A percentile compares a stretch with the other conserved stretches of the same genome.
Evolutionary conservation across 1,140 invertebrate genomes (phyloP).

Genomic region (Elymnias hypermnestra): DNA sequence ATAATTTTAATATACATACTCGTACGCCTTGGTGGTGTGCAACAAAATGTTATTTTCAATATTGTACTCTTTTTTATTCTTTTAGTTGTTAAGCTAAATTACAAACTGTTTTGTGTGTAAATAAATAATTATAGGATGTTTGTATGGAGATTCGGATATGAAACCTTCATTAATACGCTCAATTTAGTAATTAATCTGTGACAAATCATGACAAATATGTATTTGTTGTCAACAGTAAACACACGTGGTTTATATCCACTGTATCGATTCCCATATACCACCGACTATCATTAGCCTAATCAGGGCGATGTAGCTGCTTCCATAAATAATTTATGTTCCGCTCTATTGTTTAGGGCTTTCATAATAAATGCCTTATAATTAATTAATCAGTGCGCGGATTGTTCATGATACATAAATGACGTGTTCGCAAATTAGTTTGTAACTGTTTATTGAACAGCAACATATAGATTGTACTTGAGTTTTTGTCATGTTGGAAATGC

Average conservation of each 20-base stretch:
- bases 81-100: too few species aligned
- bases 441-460: neutral
- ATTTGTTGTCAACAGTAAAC: slow-evolving; percentile 5
- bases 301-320: slow-evolving; percentile 13
- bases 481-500: too few species aligned
- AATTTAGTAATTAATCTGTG: too few species aligned
- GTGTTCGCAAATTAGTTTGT: neutral
- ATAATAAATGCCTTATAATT: slow-evolving; percentile 9
- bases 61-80: too few species aligned
- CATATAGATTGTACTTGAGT: too few species aligned
- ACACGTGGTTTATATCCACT: slow-evolving; percentile 1
- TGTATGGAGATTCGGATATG: too few species aligned
- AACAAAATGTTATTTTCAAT: too few species aligned
- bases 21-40: too few species aligned
- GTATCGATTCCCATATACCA: slow-evolving; percentile 14
- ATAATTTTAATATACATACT: too few species aligned
- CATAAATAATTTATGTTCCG: slow-evolving; percentile 22
- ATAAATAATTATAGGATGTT: too few species aligned
- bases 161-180: too few species aligned
- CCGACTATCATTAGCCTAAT: slow-evolving; percentile 20
- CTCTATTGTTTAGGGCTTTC: slow-evolving; percentile 16
- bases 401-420: neutral
- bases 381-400: slow-evolving; percentile 1
- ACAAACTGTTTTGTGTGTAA: too few species aligned
- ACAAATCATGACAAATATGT: neutral